Evolutionary conservation across 2,113 vertebrate species (phyloP), one percentile per base, ranked within the genome.

Genomic region (Trogon melanurus): DNA sequence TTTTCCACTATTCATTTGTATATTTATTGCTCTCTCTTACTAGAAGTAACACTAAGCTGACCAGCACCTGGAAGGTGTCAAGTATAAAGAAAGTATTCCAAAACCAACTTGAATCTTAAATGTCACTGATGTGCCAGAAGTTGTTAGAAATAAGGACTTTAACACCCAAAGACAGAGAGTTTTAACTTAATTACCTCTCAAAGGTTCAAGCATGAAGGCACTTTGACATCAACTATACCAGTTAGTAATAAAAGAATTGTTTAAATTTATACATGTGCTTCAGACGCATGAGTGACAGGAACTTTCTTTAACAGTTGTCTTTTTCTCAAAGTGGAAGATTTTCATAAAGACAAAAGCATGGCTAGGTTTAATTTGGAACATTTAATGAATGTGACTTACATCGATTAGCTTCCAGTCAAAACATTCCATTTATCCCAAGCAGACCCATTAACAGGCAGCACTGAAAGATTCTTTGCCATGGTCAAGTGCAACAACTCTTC

Each of bases 41-140:
- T 78, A 92, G 54, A 66, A 83, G 75, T 78, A 95, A 84, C 80
- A 92, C 50, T 89, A 78, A 91, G 83, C 82, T 96, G 36, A 89
- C 53, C 67, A 61, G 79, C 82, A 90, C 50, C 74, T 86, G 75
- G 82, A 91, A 27, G 50, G 45, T 36, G 50, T 58, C 34, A 60
- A 85, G 62, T 75, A 86, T 53, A 85, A 74, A 81, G 41, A n/a
- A 91, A 79, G 79, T 66, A 80, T 62, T 86, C 85, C 75, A 90
- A 90, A 70, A 83, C 92, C 85, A 80, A 50, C 51, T 64, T 41
- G 54, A 69, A 60, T 27, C 36, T 79, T 56, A 69, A 76, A 41
- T 41, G 58, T 30, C 75, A 85, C 44, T 78, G 79, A 73, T 26
- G 67, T 69, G 67, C 62, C 71, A 92, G 61, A 73, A 91, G 30